Conservation (phyloP, 2,113 vertebrate genomes). For the Brachirus orientalis region DNA sequence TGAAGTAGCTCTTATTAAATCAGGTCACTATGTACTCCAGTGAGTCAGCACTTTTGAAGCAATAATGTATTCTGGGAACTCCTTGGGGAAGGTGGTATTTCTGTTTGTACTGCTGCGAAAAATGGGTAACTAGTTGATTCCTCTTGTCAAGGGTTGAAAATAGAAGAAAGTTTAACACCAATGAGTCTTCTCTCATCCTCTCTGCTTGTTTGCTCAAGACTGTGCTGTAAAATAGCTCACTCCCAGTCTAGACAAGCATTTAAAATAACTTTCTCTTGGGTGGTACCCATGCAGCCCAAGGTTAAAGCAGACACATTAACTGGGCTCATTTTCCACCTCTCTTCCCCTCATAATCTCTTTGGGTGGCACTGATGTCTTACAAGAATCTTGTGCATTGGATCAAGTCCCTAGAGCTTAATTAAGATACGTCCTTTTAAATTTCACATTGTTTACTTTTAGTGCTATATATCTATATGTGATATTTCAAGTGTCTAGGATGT, state of each 20-base stretch:
- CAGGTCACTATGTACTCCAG: slow-evolving; percentile 35
- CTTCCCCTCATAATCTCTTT: slow-evolving; percentile 5
- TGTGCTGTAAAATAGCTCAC: slow-evolving; percentile 47
- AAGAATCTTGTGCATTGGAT: slow-evolving; percentile 3
- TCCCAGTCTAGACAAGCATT: slow-evolving; percentile 45
- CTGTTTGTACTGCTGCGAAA: slow-evolving; percentile 14
- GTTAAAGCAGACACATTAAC: slow-evolving; percentile 17
- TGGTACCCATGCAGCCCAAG: slow-evolving; percentile 9
- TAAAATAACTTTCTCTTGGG: slow-evolving; percentile 13
- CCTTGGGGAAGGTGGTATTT: slow-evolving; percentile 28
- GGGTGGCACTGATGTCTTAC: slow-evolving; percentile 15
- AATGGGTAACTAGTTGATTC: background rate
- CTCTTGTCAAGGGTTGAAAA: background rate
- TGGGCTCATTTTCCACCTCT: slow-evolving; percentile 2
- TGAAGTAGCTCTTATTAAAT: slow-evolving; percentile 19
- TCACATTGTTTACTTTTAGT: too few relatives aligned
- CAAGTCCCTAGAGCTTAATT: background rate
- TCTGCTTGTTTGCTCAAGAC: slow-evolving; percentile 13
- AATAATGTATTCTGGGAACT: slow-evolving; percentile 47
- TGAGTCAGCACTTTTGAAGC: slow-evolving; percentile 55
- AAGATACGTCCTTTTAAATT: background rate
- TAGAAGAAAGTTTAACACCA: slow-evolving; percentile 7
- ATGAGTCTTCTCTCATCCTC: background rate
- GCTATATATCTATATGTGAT: too few relatives aligned
- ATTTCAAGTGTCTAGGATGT: too few relatives aligned